Evolutionary conservation across 92 coral and sea anemone genomes (phyloP), one percentile per base, ranked within the genome.

Genomic region (Galaxea fascicularis): DNA sequence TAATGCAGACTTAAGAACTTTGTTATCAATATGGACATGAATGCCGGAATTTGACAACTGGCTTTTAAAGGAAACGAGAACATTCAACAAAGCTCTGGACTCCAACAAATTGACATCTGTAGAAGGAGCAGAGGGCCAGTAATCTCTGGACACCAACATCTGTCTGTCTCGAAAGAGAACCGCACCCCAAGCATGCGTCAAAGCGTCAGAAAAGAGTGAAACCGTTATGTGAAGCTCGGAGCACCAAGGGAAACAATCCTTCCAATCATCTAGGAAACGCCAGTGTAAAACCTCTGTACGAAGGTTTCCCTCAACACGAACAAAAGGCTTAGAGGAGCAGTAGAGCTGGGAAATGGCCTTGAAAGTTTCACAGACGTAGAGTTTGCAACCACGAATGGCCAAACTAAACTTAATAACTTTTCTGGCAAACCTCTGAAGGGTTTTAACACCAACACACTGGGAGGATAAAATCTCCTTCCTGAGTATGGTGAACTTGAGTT

Each of bases 361-460:
- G 46, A 86, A 78, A 22, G 67, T 27, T 56, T 91, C 89, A 26
- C 89, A 87, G 28, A 70, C 73, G 65, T 88, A 88, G 22, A 91
- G 65, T 41, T 88, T 87, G 78, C 92, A 91, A 12, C 86, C 91
- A 9, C 87, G 92, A n/a, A 91, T 52, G 30, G 94, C 94, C 26
- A 87, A 60, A 73, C 90, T 87, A 29, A 87, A 87, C 29, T 86
- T 87, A 18, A 87, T 83, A 11, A 79, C 77, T 65, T 88, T 88
- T 8, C 94, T 88, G 65, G 92, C 86, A 22, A 29, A 58, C 28
- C 47, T 73, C 85, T 49, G 25, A 74, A 79, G 27, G 58, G 53
- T 62, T 35, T 64, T 62, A 26, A 84, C 57, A 45, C 53, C 16
- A 59, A 71, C 76, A 54, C 29, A 27, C 45, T 25, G 90, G 78